A percentile compares a stretch with the other conserved stretches of the same genome.
phyloP scores from a whole-genome alignment of 2,797 vertebrate genomes.

The Cynodonichthys magdalenae region DNA sequence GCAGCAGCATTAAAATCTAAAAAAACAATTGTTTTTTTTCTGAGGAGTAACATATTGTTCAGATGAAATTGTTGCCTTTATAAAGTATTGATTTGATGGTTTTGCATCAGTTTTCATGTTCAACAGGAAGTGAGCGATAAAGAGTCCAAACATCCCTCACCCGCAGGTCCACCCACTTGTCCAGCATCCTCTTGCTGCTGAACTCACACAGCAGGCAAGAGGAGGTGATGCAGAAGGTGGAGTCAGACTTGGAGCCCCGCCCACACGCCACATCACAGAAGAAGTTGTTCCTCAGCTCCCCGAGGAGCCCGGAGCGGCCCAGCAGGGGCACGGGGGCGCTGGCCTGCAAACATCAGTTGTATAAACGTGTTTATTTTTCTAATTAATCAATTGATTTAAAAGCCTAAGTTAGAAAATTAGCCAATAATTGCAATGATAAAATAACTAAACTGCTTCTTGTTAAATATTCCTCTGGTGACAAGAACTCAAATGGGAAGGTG shows the following conservation, averaged over 20 bases:
- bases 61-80: not conserved
- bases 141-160: conserved; percentile 50
- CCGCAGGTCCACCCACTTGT: conserved; percentile 94
- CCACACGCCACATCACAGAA: conserved; percentile 94
- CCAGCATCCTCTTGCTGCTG: conserved; percentile 89
- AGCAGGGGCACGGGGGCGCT: conserved; percentile 89
- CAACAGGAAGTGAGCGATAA: not conserved
- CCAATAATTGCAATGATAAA: too few relatives aligned
- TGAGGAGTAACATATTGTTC: not conserved
- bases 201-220: conserved; percentile 94
- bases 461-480: not conserved
- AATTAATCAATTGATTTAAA: too few relatives aligned
- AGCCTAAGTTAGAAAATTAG: too few relatives aligned
- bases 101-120: not conserved
- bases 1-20: too few relatives aligned
- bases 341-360: conserved; percentile 71
- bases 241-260: conserved; percentile 85
- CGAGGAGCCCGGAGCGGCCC: conserved; percentile 91
- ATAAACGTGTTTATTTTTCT: too few relatives aligned
- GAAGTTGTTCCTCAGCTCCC: conserved; percentile 92
- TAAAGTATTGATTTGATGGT: too few relatives aligned
- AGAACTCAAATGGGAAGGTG: not conserved
- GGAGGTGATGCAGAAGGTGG: conserved; percentile 93
- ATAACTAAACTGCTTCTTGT: too few relatives aligned
- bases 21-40: too few relatives aligned